Conservation (phyloP, 2,113 vertebrate genomes). For the Amphiprion ocellaris region DNA sequence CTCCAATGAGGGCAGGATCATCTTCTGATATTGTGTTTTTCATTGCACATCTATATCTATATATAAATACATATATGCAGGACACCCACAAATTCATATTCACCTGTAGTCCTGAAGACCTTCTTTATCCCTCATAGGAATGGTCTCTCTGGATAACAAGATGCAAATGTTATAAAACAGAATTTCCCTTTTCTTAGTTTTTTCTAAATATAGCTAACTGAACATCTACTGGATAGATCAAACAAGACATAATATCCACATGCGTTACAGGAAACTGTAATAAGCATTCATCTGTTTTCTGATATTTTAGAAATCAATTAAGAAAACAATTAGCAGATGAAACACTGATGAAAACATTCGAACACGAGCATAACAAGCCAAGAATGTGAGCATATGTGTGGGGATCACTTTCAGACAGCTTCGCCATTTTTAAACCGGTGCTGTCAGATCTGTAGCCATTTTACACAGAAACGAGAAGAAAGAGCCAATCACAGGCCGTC, state of each 20-base stretch:
- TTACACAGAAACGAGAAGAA: constrained; percentile 10
- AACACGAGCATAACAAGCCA: not conserved
- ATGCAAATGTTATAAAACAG: not conserved
- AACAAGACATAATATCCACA: too few species aligned
- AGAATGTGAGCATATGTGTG: constrained; percentile 5
- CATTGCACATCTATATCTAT: not conserved
- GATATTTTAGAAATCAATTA: not conserved
- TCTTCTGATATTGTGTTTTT: not conserved
- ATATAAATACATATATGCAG: not conserved
- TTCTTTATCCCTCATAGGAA: constrained; percentile 98
- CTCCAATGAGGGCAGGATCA: constrained; percentile 2
- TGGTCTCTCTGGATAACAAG: constrained; percentile 85
- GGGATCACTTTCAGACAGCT: not conserved
- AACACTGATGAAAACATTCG: too few species aligned
- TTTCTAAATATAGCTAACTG: not conserved
- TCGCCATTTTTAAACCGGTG: constrained; percentile 6
- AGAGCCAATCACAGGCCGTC: constrained; percentile 31
- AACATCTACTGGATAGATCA: not conserved
- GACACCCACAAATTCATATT: constrained; percentile 21
- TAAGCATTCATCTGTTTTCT: too few species aligned
- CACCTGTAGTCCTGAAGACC: constrained; percentile 98
- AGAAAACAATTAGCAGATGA: not conserved
- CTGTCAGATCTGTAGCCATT: constrained; percentile 5
- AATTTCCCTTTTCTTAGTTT: not conserved
- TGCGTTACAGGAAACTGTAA: too few species aligned